Base-by-base conservation (phyloP, 2,888 invertebrate species). In the Pachycephus smyrnensis region DNA sequence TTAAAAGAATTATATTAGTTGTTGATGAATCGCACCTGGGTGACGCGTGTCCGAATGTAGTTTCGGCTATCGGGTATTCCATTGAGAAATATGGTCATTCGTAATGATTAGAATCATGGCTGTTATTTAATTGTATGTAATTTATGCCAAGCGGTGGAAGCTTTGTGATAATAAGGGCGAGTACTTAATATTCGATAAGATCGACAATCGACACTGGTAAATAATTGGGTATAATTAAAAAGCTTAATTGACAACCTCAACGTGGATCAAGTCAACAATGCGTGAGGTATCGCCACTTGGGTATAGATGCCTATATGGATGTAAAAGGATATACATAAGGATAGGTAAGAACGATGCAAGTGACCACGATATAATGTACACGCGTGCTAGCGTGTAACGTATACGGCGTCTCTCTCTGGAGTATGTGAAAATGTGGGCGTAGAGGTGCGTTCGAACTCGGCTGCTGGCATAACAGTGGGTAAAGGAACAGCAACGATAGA, bases 361-460 rank as follows among this genome's bases (percentile, higher is more conserved):
- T 55, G 55, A 55, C 55, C 55, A 55, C 55, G 55, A 55, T 55
- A 55, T 55, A 55, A 55, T 55, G 55, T 55, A 55, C 55, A 55
- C 55, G 55, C 23, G 55, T 33, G 33, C 33, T 4, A 33, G 33
- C 33, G 33, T 55, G 23, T 55, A 55, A 55, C 55, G 55, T 75
- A 76, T 69, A 77, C 69, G 12, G n/a, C 69, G 78, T 77, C 84
- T 82, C 81, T 78, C 75, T 73, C 76, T 76, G 40, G 40, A 30
- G 69, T 73, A 71, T 71, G 79, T 79, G 82, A 77, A 80, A 83
- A 81, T 80, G 88, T 88, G 86, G 89, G 88, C 88, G 88, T 86
- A 82, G 86, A 88, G 84, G 86, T 86, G 86, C 84, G 87, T 84
- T 85, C 83, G 83, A 80, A 81, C 80, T 80, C 75, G 76, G 81